phyloP scores from a whole-genome alignment of 1,140 invertebrate species.

The Drosophila paulistorum region DNA sequence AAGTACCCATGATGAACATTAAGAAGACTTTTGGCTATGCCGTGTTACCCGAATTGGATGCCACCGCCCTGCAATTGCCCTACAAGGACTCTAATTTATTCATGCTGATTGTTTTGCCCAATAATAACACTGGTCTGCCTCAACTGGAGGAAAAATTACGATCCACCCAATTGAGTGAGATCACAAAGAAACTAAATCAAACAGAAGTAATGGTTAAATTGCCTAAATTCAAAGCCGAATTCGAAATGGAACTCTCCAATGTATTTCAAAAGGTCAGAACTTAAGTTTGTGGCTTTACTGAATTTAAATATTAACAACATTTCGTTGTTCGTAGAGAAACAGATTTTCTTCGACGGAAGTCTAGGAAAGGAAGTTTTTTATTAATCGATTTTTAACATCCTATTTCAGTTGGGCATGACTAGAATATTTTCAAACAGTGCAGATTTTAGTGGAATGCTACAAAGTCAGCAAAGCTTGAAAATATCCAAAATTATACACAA shows the following conservation, averaged over 20 bases:
- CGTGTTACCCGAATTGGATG: constrained; percentile 56
- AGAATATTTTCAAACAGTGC: constrained; percentile 85
- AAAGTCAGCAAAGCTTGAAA: constrained; percentile 82
- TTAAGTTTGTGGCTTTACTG: too few relatives aligned
- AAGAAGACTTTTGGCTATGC: constrained; percentile 64
- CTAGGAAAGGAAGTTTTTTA: neutral
- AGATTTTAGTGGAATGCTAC: constrained; percentile 86
- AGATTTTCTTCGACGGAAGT: too few relatives aligned
- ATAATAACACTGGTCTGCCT: constrained; percentile 83
- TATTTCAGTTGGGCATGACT: constrained; percentile 84
- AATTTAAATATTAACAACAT: too few relatives aligned
- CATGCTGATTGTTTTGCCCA: constrained; percentile 86
- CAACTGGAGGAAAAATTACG: constrained; percentile 84
- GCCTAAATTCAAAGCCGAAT: constrained; percentile 87
- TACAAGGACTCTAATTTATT: constrained; percentile 84
- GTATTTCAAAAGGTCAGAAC: constrained; percentile 83
- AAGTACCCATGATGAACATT: constrained; percentile 85
- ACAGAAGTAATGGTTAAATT: constrained; percentile 84
- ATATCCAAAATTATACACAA: constrained; percentile 85
- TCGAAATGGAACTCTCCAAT: constrained; percentile 83
- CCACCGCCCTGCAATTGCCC: constrained; percentile 64
- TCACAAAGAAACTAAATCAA: constrained; percentile 62
- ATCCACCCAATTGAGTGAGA: constrained; percentile 61
- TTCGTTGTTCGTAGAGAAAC: too few relatives aligned
- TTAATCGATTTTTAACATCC: neutral